These are phyloP conservation scores for Salvelinus namaycush DNA, from an alignment of 2,113 vertebrate species.

Conservation along the genomic window DNA sequence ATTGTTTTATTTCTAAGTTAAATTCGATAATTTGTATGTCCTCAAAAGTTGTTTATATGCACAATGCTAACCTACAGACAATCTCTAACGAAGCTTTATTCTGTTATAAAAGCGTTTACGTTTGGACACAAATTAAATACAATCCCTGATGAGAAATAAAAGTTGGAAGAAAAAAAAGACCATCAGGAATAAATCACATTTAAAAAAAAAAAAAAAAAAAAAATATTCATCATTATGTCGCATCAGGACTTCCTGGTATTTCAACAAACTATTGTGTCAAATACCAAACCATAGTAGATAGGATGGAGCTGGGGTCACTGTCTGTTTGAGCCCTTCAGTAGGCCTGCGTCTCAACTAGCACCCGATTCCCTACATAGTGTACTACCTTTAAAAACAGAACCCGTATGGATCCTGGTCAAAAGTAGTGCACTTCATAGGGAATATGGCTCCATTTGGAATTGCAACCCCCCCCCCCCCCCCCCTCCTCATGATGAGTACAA, in stretches of 20 bases:
- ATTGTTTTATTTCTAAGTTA: too few species aligned
- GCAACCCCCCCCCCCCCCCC: too few species aligned
- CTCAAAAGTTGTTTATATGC: too few species aligned
- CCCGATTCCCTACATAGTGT: too few species aligned
- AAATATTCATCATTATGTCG: neutral
- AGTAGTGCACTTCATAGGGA: neutral
- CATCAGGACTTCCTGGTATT: neutral
- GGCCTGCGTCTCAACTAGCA: too few species aligned
- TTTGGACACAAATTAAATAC: neutral
- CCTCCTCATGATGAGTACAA: conserved; percentile 4
- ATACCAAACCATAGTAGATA: conserved; percentile 56
- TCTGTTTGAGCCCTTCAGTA: too few species aligned
- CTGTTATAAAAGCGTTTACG: conserved; percentile 1
- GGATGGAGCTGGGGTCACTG: neutral
- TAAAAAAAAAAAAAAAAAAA: neutral
- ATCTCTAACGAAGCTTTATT: neutral
- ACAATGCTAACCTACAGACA: neutral
- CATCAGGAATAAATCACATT: neutral
- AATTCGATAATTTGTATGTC: too few species aligned
- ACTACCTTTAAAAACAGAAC: too few species aligned
- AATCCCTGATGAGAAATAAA: neutral
- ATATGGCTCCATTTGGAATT: too few species aligned
- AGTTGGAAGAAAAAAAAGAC: neutral
- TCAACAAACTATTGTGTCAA: neutral
- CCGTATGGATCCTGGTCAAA: too few species aligned